Evolutionary conservation across 2,888 invertebrate genomes (phyloP).

Genomic region (Hipparchia sbordonii): DNA sequence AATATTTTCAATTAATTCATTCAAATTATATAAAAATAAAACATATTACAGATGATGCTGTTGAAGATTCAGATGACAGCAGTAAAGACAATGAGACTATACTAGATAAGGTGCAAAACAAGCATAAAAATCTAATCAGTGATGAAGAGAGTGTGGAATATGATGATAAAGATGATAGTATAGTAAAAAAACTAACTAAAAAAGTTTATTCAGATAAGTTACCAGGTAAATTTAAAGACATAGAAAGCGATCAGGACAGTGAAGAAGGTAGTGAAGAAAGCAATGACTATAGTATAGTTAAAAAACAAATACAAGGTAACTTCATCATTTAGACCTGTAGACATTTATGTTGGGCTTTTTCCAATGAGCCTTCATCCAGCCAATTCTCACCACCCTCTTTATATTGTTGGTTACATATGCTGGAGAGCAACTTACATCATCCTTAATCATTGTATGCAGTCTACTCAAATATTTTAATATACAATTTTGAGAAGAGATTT

Average conservation of each 20-base stretch:
- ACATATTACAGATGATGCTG: neutral
- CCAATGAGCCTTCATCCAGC: neutral
- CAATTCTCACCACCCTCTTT: too few species aligned
- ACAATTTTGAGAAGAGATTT: too few species aligned
- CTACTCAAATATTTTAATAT: too few species aligned
- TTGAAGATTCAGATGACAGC: slow-evolving; percentile 1
- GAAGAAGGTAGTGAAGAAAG: slow-evolving; percentile 47
- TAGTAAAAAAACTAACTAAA: neutral
- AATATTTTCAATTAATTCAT: too few species aligned
- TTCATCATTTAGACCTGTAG: slow-evolving; percentile 2
- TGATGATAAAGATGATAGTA: slow-evolving; percentile 46
- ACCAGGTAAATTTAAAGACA: neutral
- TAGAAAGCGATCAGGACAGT: slow-evolving; percentile 5
- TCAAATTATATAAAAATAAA: too few species aligned
- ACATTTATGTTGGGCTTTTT: neutral
- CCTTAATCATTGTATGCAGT: too few species aligned
- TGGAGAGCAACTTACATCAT: too few species aligned
- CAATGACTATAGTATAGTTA: slow-evolving; percentile 46
- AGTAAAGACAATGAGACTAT: neutral
- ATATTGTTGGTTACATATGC: too few species aligned
- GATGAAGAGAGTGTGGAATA: slow-evolving; percentile 55
- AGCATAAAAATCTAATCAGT: neutral
- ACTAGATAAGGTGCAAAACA: neutral
- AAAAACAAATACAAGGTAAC: slow-evolving; percentile 42
- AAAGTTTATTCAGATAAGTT: neutral